Conservation (phyloP, 1,140 invertebrate genomes). For the Drosophila oshimai region DNA sequence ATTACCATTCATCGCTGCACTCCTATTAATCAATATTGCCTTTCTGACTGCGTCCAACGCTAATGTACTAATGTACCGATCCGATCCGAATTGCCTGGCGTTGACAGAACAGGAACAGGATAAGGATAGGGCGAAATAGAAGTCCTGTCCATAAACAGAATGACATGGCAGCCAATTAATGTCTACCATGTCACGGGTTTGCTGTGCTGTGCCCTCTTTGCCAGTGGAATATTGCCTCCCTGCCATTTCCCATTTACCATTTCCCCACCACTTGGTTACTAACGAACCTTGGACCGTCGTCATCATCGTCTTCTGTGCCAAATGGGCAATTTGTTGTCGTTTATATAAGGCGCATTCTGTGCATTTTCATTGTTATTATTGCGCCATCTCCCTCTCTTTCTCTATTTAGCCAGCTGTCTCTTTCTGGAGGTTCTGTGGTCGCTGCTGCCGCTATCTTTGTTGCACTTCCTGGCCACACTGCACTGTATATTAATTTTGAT, state of each 20-base stretch:
- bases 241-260: background rate
- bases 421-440: conserved; percentile 8
- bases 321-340: conserved; percentile 79
- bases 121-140: conserved; percentile 3
- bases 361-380: conserved; percentile 80
- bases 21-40: conserved; percentile 52
- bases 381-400: conserved; percentile 31
- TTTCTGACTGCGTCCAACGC: conserved; percentile 24
- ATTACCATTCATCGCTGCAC: conserved; percentile 23
- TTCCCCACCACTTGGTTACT: background rate
- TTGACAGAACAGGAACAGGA: conserved; percentile 40
- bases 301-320: conserved; percentile 71
- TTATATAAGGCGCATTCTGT: conserved; percentile 75
- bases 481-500: conserved; percentile 77
- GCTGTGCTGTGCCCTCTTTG: conserved; percentile 20
- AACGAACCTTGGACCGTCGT: conserved; percentile 25
- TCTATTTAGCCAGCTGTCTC: background rate
- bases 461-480: conserved; percentile 30
- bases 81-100: conserved; percentile 59
- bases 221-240: background rate
- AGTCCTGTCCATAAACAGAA: conserved; percentile 65
- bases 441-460: conserved; percentile 5
- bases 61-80: too few relatives aligned
- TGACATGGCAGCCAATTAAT: conserved; percentile 80
- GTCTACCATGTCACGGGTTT: conserved; percentile 58